Base-by-base conservation (phyloP, 37 sponge, comb jelly and placozoan genomes). In the Axinella damicornis region DNA sequence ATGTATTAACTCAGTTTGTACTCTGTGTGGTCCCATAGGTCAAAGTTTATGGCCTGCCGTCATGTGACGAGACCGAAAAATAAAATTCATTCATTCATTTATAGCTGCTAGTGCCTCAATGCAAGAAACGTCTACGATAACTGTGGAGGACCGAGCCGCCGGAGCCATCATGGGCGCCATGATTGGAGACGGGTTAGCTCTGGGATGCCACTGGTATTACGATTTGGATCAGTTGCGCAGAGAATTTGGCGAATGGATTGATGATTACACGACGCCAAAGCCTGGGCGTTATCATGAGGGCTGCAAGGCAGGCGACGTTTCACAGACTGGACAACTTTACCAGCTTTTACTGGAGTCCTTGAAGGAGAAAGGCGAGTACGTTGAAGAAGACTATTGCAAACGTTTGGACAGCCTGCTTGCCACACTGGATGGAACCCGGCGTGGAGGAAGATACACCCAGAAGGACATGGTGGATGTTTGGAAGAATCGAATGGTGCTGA, bases 111-210 rank as follows among this genome's bases (percentile, higher is more conserved):
- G n/a, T n/a, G n/a, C n/a, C n/a, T n/a, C n/a, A n/a, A n/a, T n/a
- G n/a, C n/a, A n/a, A n/a, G n/a, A n/a, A n/a, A n/a, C n/a, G n/a
- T n/a, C n/a, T n/a, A n/a, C n/a, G n/a, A n/a, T n/a, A n/a, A n/a
- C n/a, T n/a, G n/a, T n/a, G n/a, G n/a, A 65, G 27, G 65, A 65
- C 65, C 16, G 65, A 22, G 65, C 65, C 27, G 65, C 65, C 22
- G 65, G 65, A 13, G 65, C 65, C 27, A 65, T 65, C 65, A 65
- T 65, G 65, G 65, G 65, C 27, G 65, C 65, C 65, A 65, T 65
- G 65, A 65, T 65, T 22, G 65, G 65, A 65, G 65, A 65, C 22
- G 65, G 25, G 12, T 27, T 65, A 13, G 65, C 25, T 22, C 65
- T 65, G 12, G 65, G 65, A 16, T 65, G 65, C 27, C 65, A 65